Conservation (phyloP, 2,113 vertebrate species). For the Arvicanthis niloticus region DNA sequence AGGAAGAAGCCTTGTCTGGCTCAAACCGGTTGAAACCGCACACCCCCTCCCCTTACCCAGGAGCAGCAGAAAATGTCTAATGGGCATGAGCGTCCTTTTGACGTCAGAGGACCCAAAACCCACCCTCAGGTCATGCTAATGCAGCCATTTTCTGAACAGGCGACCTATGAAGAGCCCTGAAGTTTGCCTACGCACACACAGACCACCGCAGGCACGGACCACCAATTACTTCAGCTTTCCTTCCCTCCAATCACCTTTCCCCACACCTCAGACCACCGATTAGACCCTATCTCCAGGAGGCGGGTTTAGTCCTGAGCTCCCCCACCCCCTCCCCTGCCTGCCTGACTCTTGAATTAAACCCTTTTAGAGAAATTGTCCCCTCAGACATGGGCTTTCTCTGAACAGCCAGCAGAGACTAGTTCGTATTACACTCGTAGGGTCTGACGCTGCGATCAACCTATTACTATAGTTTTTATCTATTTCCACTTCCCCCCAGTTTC, state of each 20-base stretch:
- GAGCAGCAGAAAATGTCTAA: background rate
- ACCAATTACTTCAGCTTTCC: background rate
- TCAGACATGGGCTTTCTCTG: background rate
- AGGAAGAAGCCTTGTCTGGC: slow-evolving; percentile 56
- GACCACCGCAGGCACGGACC: background rate
- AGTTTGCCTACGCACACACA: background rate
- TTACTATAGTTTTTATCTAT: background rate
- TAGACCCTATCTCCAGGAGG: background rate
- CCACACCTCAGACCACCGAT: background rate
- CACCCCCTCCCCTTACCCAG: background rate
- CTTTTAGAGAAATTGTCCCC: background rate
- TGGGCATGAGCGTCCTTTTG: background rate
- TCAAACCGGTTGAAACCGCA: slow-evolving; percentile 55
- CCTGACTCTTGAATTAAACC: background rate
- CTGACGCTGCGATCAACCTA: background rate
- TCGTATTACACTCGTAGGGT: background rate
- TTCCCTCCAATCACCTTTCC: background rate
- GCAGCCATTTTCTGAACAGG: background rate
- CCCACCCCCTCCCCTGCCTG: background rate
- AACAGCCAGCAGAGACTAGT: background rate
- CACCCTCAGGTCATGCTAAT: background rate
- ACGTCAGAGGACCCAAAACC: background rate
- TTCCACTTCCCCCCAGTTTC: background rate
- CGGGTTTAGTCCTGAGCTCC: background rate
- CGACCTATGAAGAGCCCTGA: background rate